These are phyloP conservation scores for Luscinia megarhynchos DNA, from an alignment of 2,797 vertebrate species.

Conservation along the genomic window DNA sequence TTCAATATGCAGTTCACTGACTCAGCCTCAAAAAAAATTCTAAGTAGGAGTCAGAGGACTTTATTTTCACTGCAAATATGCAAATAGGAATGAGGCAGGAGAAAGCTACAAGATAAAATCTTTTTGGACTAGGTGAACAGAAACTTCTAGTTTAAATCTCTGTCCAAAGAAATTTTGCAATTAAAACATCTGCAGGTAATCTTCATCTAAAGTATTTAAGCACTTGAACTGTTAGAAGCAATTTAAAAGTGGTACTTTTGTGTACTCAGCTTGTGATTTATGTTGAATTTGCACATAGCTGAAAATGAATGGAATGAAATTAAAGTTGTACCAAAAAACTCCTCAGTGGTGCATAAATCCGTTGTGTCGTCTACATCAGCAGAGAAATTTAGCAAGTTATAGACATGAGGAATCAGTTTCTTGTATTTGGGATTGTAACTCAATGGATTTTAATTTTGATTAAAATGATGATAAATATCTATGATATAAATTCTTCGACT, in stretches of 20 bases:
- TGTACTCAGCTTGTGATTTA: background rate
- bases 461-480: background rate
- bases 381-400: background rate
- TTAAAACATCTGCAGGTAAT: constrained; percentile 12
- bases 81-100: constrained; percentile 22
- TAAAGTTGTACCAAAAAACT: background rate
- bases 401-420: background rate
- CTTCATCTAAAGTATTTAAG: background rate
- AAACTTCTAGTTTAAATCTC: background rate
- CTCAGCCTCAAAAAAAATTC: constrained; percentile 16
- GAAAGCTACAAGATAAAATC: constrained; percentile 7
- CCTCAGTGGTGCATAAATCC: background rate
- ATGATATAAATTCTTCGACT: background rate
- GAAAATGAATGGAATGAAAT: background rate
- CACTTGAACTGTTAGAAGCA: background rate
- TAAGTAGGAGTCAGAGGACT: constrained; percentile 33
- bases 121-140: constrained; percentile 15
- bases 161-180: constrained; percentile 17
- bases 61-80: constrained; percentile 40
- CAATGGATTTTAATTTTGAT: background rate
- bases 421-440: background rate
- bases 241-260: background rate
- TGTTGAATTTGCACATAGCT: background rate
- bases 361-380: background rate
- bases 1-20: constrained; percentile 34